Percentiles rank a stretch among this genome's conserved stretches.
Evolutionary conservation across 2,113 vertebrate genomes (phyloP).

Genomic region (Gobiocypris rarus): DNA sequence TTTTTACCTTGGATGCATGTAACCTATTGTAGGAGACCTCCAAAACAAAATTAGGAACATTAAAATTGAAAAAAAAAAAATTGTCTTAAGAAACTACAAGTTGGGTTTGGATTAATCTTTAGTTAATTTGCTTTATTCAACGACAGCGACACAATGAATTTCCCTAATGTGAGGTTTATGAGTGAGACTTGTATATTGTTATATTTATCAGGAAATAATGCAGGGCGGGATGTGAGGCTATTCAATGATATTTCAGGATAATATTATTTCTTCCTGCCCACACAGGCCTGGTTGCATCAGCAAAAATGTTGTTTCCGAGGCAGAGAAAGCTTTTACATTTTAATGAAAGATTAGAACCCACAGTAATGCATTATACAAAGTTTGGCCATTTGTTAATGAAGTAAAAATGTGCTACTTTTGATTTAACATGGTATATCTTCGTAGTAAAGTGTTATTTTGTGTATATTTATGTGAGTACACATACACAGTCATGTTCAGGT

Average conservation of each 20-base stretch:
- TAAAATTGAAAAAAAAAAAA: no score
- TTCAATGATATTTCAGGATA: not conserved
- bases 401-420: not conserved
- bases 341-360: slow-evolving; percentile 22
- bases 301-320: slow-evolving; percentile 9
- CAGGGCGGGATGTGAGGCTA: slow-evolving; percentile 36
- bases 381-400: slow-evolving; percentile 2
- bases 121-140: not conserved
- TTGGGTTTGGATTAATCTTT: not conserved
- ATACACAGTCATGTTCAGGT: not conserved
- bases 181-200: slow-evolving; percentile 7
- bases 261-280: slow-evolving; percentile 18
- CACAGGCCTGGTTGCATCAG: slow-evolving; percentile 8
- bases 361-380: slow-evolving; percentile 3
- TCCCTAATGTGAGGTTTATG: not conserved
- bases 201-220: not conserved
- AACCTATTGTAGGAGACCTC: no score
- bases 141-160: not conserved
- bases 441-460: not conserved
- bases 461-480: not conserved
- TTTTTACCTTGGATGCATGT: no score
- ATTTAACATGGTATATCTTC: not conserved
- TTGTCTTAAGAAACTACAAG: not conserved
- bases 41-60: no score
- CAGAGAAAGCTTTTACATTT: slow-evolving; percentile 14